Evolutionary conservation across 2,797 vertebrate species (phyloP).

Genomic region (Arvicola amphibius): DNA sequence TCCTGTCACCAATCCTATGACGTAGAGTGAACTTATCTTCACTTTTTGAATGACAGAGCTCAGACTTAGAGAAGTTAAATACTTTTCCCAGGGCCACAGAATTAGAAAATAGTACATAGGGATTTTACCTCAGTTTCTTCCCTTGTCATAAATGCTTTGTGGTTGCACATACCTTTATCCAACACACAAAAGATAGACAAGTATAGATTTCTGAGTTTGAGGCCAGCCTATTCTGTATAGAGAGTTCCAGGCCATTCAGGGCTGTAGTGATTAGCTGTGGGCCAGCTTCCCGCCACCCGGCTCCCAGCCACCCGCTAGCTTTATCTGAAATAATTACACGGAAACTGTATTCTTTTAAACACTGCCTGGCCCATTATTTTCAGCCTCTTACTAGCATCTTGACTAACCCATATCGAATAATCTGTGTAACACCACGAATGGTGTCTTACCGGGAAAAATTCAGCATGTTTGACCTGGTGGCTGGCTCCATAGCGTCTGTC

Average conservation of each 20-base stretch:
- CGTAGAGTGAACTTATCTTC: background rate
- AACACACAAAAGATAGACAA: background rate
- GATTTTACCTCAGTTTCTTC: background rate
- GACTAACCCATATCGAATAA: no score
- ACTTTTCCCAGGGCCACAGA: background rate
- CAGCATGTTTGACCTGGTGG: no score
- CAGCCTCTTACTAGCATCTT: no score
- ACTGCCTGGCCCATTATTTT: no score
- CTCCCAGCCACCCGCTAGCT: no score
- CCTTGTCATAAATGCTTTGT: background rate
- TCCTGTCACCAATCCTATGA: background rate
- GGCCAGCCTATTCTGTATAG: background rate
- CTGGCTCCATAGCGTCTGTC: no score
- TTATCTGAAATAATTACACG: no score
- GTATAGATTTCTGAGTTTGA: background rate
- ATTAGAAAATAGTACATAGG: background rate
- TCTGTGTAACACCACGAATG: no score
- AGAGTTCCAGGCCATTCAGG: background rate
- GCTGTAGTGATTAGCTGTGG: no score
- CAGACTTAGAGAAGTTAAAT: background rate
- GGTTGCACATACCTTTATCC: background rate
- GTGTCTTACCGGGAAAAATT: no score
- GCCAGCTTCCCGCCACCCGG: no score
- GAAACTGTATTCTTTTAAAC: no score
- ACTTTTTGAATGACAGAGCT: background rate